These are phyloP conservation scores for Taenioides sp. DNA, from an alignment of 2,797 vertebrate genomes.

Conservation along the genomic window DNA sequence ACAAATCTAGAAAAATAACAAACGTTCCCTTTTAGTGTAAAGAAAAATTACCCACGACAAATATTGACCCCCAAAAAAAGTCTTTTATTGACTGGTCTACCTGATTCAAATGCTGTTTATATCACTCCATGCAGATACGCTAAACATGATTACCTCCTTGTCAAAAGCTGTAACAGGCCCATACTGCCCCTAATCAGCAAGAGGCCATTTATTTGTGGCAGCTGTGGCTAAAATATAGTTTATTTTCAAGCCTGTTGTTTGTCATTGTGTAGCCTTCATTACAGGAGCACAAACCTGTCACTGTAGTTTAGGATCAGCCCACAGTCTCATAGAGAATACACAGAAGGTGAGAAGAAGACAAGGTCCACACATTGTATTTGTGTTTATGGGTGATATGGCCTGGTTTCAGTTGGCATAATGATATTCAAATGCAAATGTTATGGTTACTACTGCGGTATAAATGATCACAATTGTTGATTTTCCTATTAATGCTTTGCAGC, in stretches of 20 bases:
- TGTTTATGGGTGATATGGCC: neutral
- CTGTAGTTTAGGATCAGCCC: slow-evolving; percentile 55
- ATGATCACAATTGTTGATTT: no score
- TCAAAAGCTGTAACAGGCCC: slow-evolving; percentile 38
- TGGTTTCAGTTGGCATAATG: neutral
- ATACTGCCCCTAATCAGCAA: slow-evolving; percentile 32
- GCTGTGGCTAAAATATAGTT: slow-evolving; percentile 36
- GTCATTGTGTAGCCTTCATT: slow-evolving; percentile 61
- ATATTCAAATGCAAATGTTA: neutral
- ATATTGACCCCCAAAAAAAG: no score
- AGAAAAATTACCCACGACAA: no score
- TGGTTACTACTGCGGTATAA: neutral
- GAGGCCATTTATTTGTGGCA: slow-evolving; percentile 42
- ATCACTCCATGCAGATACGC: slow-evolving; percentile 41
- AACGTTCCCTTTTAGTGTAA: no score
- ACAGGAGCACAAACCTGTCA: slow-evolving; percentile 53
- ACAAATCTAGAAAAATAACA: no score
- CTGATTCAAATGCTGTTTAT: no score
- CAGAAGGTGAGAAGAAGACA: slow-evolving; percentile 11
- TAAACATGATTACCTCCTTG: slow-evolving; percentile 50
- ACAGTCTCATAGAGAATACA: slow-evolving; percentile 27
- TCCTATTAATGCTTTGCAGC: no score
- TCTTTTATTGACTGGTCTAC: no score
- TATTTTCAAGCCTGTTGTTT: slow-evolving; percentile 48
- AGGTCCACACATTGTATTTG: neutral